These are phyloP conservation scores for Loripinus fragilis DNA, from an alignment of 2,888 invertebrate genomes.

Conservation along the genomic window DNA sequence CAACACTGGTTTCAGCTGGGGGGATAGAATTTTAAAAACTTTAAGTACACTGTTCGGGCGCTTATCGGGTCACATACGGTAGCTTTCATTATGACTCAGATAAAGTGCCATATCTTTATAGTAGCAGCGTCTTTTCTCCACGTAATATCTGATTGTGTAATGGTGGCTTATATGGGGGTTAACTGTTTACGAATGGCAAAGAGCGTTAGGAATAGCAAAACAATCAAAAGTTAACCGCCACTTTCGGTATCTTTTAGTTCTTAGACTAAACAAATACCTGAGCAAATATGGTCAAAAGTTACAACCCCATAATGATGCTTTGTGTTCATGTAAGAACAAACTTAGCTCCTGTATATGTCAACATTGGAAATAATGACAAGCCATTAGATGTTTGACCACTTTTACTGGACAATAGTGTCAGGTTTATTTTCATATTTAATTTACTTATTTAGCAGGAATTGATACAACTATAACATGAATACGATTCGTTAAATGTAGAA, in stretches of 20 bases:
- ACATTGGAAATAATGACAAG: constrained; percentile 24
- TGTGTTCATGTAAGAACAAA: constrained; percentile 16
- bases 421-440: constrained; percentile 17
- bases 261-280: constrained; percentile 38
- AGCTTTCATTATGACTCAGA: too few species aligned
- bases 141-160: constrained; percentile 33
- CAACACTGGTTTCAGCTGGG: too few species aligned
- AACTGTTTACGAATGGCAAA: constrained; percentile 26
- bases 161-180: constrained; percentile 41
- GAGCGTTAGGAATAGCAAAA: constrained; percentile 25
- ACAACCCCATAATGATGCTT: constrained; percentile 31
- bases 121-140: constrained; percentile 4
- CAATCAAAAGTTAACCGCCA: constrained; percentile 27
- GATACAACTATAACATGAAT: background rate
- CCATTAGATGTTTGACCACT: constrained; percentile 9
- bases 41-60: too few species aligned
- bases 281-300: constrained; percentile 39
- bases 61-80: too few species aligned
- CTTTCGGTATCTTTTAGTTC: constrained; percentile 40
- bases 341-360: constrained; percentile 36
- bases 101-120: too few species aligned
- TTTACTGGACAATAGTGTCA: background rate
- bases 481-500: background rate
- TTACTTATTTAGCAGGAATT: constrained; percentile 14
- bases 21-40: too few species aligned